These are phyloP conservation scores for Oscheius onirici DNA, from an alignment of 2,888 invertebrate genomes.

Conservation along the genomic window DNA sequence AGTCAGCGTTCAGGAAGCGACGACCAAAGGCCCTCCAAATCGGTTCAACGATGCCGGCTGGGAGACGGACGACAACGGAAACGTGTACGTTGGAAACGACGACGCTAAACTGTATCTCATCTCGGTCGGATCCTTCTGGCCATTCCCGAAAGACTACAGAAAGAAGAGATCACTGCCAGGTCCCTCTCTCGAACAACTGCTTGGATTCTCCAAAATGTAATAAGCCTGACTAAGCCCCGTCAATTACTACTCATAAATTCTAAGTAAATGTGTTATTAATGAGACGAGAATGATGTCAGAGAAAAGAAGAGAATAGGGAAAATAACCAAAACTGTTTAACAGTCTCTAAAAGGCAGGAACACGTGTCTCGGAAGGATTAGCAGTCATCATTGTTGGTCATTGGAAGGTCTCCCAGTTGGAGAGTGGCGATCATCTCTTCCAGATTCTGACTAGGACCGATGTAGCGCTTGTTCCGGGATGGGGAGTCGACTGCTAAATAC, in stretches of 20 bases:
- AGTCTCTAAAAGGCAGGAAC: background rate
- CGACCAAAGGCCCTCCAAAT: conserved; percentile 23
- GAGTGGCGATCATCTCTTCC: conserved; percentile 31
- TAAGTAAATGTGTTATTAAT: too few species aligned
- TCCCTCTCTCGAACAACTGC: background rate
- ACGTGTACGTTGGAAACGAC: conserved; percentile 30
- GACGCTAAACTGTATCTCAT: conserved; percentile 28
- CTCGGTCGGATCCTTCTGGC: conserved; percentile 31
- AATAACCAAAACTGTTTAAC: background rate
- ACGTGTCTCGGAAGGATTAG: conserved; percentile 6
- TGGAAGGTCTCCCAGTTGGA: conserved; percentile 27
- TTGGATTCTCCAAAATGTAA: conserved; percentile 12
- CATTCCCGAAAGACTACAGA: conserved; percentile 33
- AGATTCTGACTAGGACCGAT: conserved; percentile 31
- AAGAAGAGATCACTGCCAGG: conserved; percentile 20
- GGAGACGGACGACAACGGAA: conserved; percentile 34
- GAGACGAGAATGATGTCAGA: background rate
- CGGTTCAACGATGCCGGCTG: conserved; percentile 27
- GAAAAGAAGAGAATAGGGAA: background rate
- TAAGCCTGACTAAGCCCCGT: background rate
- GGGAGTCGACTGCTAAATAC: background rate
- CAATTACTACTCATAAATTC: too few species aligned
- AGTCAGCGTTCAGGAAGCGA: background rate
- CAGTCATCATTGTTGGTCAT: conserved; percentile 14
- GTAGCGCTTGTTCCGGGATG: conserved; percentile 17